Evolutionary conservation across 2,888 invertebrate genomes (phyloP).

Genomic region (Caprella mutica): DNA sequence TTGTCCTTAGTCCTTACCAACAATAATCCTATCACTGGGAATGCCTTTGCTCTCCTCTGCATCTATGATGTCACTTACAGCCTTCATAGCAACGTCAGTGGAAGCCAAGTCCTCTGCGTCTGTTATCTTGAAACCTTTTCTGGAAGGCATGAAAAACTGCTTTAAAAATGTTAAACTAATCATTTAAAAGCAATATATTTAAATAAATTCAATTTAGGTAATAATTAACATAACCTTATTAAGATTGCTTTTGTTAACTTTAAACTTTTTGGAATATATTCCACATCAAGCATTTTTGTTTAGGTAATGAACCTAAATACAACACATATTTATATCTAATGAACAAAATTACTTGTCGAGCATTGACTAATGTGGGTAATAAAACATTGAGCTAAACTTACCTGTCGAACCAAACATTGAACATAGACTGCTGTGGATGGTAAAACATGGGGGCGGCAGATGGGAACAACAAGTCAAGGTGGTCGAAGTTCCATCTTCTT

Average conservation of each 20-base stretch:
- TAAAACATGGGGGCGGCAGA: not conserved
- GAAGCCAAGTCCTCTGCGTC: not conserved
- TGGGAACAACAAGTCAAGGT: not conserved
- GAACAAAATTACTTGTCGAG: no score
- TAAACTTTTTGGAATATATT: no score
- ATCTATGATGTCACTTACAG: not conserved
- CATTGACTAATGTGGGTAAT: no score
- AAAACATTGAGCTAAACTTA: no score
- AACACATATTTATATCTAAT: no score
- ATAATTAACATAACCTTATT: no score
- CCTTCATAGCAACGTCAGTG: not conserved
- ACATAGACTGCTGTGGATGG: not conserved
- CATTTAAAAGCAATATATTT: no score
- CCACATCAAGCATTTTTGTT: no score
- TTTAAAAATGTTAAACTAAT: no score
- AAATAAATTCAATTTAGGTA: no score
- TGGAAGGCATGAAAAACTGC: not conserved
- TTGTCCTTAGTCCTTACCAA: conserved; percentile 1
- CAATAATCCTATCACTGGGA: not conserved
- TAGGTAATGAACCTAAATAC: no score
- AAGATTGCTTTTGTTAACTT: no score
- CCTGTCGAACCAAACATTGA: conserved; percentile 5
- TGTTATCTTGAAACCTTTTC: not conserved
- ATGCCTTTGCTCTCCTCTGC: not conserved
- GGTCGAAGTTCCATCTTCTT: not conserved